Conservation (phyloP, 2,113 vertebrate species). For the Passer montanus region DNA sequence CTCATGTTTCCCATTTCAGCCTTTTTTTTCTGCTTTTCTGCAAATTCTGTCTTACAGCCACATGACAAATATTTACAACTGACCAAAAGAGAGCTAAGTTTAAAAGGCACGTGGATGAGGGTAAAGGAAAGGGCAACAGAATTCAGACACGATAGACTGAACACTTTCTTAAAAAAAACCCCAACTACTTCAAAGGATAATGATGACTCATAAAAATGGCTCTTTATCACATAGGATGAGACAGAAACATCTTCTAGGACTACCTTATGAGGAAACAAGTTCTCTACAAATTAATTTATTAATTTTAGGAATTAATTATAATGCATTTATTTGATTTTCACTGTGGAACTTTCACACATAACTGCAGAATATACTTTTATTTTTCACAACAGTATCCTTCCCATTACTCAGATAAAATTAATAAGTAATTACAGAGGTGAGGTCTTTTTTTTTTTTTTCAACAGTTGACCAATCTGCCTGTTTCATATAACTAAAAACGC, state of each 20-base stretch:
- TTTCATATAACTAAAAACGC: constrained; percentile 62
- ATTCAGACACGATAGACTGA: background rate
- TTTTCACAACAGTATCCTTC: constrained; percentile 32
- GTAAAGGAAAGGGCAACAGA: background rate
- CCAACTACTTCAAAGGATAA: background rate
- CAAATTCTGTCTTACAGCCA: background rate
- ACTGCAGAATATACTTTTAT: background rate
- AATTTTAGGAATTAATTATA: background rate
- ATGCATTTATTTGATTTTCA: background rate
- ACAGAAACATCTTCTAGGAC: background rate
- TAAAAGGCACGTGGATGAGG: background rate
- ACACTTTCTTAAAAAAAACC: background rate
- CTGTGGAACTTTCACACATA: background rate
- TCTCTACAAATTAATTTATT: background rate
- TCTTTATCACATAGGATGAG: background rate
- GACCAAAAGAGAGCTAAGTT: background rate
- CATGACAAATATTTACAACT: background rate
- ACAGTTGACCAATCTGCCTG: constrained; percentile 49
- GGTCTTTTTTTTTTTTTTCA: constrained; percentile 16
- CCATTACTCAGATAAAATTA: constrained; percentile 43
- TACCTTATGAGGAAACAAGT: background rate
- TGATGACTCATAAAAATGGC: background rate
- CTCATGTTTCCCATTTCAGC: background rate
- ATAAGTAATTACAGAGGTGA: constrained; percentile 45
- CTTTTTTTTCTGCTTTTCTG: background rate